Percentiles rank a stretch among this genome's conserved stretches.
Conservation (phyloP, 2,113 vertebrate species). For the Labeo catla region DNA sequence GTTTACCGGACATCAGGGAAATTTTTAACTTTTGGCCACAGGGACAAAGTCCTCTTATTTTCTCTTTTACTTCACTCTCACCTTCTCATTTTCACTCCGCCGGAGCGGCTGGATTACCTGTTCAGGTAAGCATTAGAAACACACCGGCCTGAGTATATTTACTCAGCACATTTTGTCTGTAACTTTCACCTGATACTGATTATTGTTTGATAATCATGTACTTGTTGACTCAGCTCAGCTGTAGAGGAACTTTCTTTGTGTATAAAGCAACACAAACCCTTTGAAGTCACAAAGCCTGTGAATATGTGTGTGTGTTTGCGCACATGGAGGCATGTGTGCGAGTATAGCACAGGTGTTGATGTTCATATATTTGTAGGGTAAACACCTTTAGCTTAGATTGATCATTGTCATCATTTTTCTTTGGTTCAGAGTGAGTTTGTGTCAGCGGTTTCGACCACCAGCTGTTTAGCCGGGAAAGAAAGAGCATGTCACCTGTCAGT, state of each 20-base stretch:
- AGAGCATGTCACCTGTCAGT: conserved; percentile 15
- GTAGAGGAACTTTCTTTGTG: conserved; percentile 22
- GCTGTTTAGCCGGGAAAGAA: background rate
- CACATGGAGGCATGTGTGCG: conserved; percentile 8
- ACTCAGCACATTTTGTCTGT: background rate
- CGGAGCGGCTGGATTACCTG: conserved; percentile 67
- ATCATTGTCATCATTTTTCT: background rate
- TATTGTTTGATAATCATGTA: conserved; percentile 24
- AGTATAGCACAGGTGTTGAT: background rate
- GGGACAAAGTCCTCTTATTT: conserved; percentile 35
- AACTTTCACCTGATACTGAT: background rate
- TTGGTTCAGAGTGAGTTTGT: background rate
- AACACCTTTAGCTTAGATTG: background rate
- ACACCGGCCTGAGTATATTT: conserved; percentile 5
- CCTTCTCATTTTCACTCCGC: conserved; percentile 36
- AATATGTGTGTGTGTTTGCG: conserved; percentile 29
- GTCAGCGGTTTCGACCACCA: background rate
- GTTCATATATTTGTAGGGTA: conserved; percentile 1
- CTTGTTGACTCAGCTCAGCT: conserved; percentile 16
- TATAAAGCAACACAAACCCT: background rate
- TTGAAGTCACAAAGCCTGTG: background rate
- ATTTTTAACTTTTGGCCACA: conserved; percentile 10
- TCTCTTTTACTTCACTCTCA: conserved; percentile 34
- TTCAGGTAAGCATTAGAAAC: conserved; percentile 62
- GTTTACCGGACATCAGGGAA: background rate